Evolutionary conservation across 2,888 invertebrate species (phyloP), one percentile per base, ranked within the genome.

Genomic region (Nomada ferruginata): DNA sequence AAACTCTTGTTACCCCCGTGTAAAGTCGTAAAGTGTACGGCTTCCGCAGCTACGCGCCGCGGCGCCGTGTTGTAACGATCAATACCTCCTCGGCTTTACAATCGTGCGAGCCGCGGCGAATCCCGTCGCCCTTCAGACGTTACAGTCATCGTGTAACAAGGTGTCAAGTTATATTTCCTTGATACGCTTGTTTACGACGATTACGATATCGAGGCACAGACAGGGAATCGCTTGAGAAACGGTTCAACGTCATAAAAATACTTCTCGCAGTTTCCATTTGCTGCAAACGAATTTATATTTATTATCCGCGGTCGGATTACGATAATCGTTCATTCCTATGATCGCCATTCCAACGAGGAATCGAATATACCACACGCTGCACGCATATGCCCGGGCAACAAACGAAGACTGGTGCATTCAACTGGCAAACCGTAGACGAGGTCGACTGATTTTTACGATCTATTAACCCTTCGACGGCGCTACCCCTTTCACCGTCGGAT

Each of bases 1-100:
- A 86, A 88, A 85, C 85, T 88, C 88, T 88, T 88, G 87, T 88
- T 88, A 85, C 82, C 78, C 61, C 65, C 81, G 81, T 88, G 87
- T 86, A 86, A 88, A 88, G 88, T 86, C 87, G 83, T 88, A 88
- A 88, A 88, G 65, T 78, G 83, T 85, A 85, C 71, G 85, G 83
- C 83, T 88, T 86, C 88, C 78, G 85, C 82, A 82, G 80, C 79
- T 87, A 87, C 77, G 74, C 84, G 63, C 57, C 64, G 71, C 69
- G 74, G 73, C 78, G 72, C 71, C 18, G 53, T 78, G 70, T 77
- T 79, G 81, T 80, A 85, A 86, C 84, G 88, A 88, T 88, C 87
- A 86, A 88, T 88, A 88, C 83, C 83, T 82, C 73, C 71, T 57
- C 65, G 82, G 85, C 88, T 88, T 85, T 88, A 85, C 83, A 88